These are phyloP conservation scores for Thripadectes ignobilis DNA, from an alignment of 2,797 vertebrate species.

Conservation along the genomic window DNA sequence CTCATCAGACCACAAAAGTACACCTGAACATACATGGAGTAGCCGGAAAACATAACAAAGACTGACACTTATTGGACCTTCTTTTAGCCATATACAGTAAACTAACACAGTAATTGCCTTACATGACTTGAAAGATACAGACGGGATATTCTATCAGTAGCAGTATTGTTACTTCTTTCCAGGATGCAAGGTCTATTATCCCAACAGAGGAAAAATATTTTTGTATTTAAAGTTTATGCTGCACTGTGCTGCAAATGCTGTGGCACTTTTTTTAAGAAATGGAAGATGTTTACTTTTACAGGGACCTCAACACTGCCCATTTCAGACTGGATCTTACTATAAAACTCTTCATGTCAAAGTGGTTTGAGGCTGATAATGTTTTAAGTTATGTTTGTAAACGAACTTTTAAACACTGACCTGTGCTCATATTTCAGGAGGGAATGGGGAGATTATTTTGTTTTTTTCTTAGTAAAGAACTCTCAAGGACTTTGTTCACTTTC, in stretches of 20 bases:
- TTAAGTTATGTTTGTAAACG: slow-evolving; percentile 82
- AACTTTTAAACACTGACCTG: slow-evolving; percentile 78
- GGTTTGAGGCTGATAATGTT: slow-evolving; percentile 83
- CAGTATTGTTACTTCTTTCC: slow-evolving; percentile 87
- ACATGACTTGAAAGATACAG: slow-evolving; percentile 89
- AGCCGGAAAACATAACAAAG: slow-evolving; percentile 94
- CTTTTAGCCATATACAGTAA: slow-evolving; percentile 90
- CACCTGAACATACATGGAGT: slow-evolving; percentile 96
- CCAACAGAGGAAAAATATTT: slow-evolving; percentile 87
- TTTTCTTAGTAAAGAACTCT: slow-evolving; percentile 80
- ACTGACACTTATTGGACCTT: slow-evolving; percentile 75
- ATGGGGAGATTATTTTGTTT: slow-evolving; percentile 66
- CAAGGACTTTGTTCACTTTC: slow-evolving; percentile 91
- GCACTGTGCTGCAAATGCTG: slow-evolving; percentile 84
- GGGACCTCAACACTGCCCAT: slow-evolving; percentile 92
- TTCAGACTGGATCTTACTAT: slow-evolving; percentile 91
- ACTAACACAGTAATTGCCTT: slow-evolving; percentile 96
- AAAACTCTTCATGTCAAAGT: slow-evolving; percentile 79
- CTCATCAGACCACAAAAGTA: slow-evolving; percentile 94
- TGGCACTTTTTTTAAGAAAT: slow-evolving; percentile 85
- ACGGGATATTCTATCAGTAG: slow-evolving; percentile 83
- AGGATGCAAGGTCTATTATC: slow-evolving; percentile 85
- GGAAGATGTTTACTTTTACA: slow-evolving; percentile 87
- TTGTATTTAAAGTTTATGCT: slow-evolving; percentile 97
- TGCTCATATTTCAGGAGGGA: slow-evolving; percentile 80